Evolutionary conservation across 2,113 vertebrate genomes (phyloP), one percentile per base, ranked within the genome.

Genomic region (Athene cunicularia): DNA sequence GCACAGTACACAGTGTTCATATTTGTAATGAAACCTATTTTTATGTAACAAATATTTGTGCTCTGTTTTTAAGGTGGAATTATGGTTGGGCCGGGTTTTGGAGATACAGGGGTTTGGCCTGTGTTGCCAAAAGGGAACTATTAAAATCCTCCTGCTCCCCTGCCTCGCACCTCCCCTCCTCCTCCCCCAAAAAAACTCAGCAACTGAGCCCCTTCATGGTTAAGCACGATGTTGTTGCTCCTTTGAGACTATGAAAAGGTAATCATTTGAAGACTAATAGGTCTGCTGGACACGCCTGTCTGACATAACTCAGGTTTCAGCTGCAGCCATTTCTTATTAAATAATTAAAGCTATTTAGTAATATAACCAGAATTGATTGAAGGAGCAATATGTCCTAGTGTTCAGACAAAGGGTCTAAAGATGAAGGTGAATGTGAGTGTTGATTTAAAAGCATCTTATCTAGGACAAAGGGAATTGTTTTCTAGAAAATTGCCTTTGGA

Each of bases 1-100:
- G 16, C 60, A 55, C 66, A 77, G 43, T 88, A 58, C 20, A 37
- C 39, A 77, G 66, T 73, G 67, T 84, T 88, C 32, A 6, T 86
- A 24, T 88, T 96, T 96, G 58, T 91, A 80, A 87, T 47, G 41
- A 81, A 77, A 80, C 43, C 37, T 88, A 13, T 93, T 96, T 97
- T 97, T 95, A 79, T 80, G 55, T 72, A 74, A 75, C 70, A 55
- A 82, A 74, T 87, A 35, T 91, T 90, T 95, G 45, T 95, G 94
- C 32, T 95, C 71, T 68, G 1, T 92, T 95, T 96, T 94, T 90
- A 93, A 62, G 7, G 2, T 52, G 8, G 58, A 41, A 13, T 80
- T 72, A 43, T n/a, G 47, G 12, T 79, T 56, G 49, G 43, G 55
- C 39, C 82, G 72, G 37, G 52, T 89, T 92, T 52, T 88, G 49